These are phyloP conservation scores for Drymonia ruficornis DNA, from an alignment of 2,888 invertebrate species.

Conservation along the genomic window DNA sequence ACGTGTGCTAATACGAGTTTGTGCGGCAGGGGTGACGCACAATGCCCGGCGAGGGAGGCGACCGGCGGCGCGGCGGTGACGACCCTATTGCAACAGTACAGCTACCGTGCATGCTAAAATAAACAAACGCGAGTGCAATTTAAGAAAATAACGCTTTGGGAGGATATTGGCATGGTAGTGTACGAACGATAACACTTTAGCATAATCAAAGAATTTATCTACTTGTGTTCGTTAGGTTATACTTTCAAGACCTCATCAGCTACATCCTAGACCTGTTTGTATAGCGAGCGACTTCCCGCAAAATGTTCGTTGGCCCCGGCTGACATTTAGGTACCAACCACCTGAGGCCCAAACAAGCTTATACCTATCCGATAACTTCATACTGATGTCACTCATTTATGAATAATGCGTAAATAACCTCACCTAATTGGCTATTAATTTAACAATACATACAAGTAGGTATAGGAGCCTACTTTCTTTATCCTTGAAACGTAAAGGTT, in stretches of 20 bases:
- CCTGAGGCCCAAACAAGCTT: background rate
- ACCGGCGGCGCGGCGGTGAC: background rate
- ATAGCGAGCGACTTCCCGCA: too few relatives aligned
- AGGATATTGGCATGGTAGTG: too few relatives aligned
- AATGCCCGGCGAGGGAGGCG: background rate
- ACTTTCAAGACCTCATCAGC: too few relatives aligned
- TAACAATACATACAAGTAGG: background rate
- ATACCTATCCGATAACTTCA: background rate
- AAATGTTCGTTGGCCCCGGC: too few relatives aligned
- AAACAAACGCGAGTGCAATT: slow-evolving; percentile 1
- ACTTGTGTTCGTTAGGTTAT: too few relatives aligned
- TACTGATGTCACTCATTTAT: background rate
- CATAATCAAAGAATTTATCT: too few relatives aligned
- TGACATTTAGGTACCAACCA: too few relatives aligned
- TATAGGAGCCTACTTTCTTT: slow-evolving; percentile 27
- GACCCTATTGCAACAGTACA: background rate
- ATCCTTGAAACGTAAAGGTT: slow-evolving; percentile 37
- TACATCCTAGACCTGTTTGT: too few relatives aligned
- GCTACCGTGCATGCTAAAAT: background rate
- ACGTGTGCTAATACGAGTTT: background rate
- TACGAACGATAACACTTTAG: too few relatives aligned
- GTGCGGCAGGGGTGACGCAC: background rate
- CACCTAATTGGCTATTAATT: background rate
- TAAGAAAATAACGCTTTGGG: background rate
- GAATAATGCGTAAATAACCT: background rate